Conservation (phyloP, 1,140 invertebrate species). For the Monochamus saltuarius region DNA sequence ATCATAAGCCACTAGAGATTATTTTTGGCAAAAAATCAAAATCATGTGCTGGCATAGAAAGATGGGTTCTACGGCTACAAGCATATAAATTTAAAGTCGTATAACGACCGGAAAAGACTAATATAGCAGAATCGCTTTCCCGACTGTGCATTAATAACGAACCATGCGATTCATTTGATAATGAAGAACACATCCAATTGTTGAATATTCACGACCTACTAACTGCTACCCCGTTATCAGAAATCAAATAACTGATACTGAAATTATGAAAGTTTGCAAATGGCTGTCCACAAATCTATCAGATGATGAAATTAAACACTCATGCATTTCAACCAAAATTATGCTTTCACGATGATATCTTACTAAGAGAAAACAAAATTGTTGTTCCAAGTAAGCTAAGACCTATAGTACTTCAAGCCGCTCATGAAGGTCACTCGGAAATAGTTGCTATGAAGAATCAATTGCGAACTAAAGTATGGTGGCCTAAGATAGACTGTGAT, state of each 20-base stretch:
- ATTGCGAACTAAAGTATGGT: conserved; percentile 58
- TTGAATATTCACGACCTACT: not conserved
- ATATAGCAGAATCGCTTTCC: too few species aligned
- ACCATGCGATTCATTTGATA: too few species aligned
- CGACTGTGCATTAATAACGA: too few species aligned
- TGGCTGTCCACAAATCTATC: too few species aligned
- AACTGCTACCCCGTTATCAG: too few species aligned
- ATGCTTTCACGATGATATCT: too few species aligned
- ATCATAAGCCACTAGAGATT: conserved; percentile 18
- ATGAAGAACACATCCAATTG: conserved; percentile 3
- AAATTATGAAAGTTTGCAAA: too few species aligned
- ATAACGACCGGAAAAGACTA: too few species aligned
- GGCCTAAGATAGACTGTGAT: conserved; percentile 55
- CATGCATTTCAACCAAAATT: too few species aligned
- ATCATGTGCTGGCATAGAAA: conserved; percentile 12
- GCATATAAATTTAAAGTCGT: too few species aligned
- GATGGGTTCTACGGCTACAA: not conserved
- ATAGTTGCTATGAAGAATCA: conserved; percentile 58
- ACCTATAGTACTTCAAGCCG: conserved; percentile 38
- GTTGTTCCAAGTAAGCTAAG: conserved; percentile 33
- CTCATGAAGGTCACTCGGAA: conserved; percentile 56
- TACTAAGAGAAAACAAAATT: conserved; percentile 17
- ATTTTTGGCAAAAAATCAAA: conserved; percentile 17
- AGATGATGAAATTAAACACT: too few species aligned
- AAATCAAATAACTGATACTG: too few species aligned